Evolutionary conservation across 2,113 vertebrate genomes (phyloP), one percentile per base, ranked within the genome.

Genomic region (Guaruba guarouba): DNA sequence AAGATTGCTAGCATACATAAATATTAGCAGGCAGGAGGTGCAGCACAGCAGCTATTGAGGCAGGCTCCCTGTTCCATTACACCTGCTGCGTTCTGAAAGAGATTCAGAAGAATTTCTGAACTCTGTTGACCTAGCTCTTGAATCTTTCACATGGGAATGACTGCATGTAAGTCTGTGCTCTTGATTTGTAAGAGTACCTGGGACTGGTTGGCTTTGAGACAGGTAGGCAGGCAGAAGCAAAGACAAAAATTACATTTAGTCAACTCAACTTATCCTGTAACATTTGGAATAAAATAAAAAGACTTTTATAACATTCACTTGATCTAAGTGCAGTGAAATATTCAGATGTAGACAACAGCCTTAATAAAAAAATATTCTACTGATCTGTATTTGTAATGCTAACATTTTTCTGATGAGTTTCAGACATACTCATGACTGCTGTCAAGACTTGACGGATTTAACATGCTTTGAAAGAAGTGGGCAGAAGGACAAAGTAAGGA

Each of bases 381-480:
- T 55, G 35, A 44, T 73, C 73, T 87, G 44, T 4, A 41, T 84
- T 80, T 89, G 37, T 55, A 39, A 1, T 52, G 35, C 33, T 88
- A 22, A 28, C 10, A 73, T 67, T 73, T 24, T 35, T 3, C 0
- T 54, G 52, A 29, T 5, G 49, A 33, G 17, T 78, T 93, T 77
- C 43, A 78, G 92, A 93, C 78, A 77, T 82, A 93, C 44, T 93
- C 86, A 43, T 59, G 41, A 75, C 82, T 73, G 78, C 67, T 90
- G 69, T 70, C 77, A 55, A 82, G 54, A 43, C 31, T 73, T 70
- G 43, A 39, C 73, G 44, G 46, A 54, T 85, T 91, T 70, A 94
- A 90, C n/a, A 9, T 19, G n/a, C 64, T 88, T 86, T 88, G 59
- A 90, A 93, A 83, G 59, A 96, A 24, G 54, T 54, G 35, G 64